Evolutionary conservation across 2,888 invertebrate genomes (phyloP).

Genomic region (Neoascia interrupta): DNA sequence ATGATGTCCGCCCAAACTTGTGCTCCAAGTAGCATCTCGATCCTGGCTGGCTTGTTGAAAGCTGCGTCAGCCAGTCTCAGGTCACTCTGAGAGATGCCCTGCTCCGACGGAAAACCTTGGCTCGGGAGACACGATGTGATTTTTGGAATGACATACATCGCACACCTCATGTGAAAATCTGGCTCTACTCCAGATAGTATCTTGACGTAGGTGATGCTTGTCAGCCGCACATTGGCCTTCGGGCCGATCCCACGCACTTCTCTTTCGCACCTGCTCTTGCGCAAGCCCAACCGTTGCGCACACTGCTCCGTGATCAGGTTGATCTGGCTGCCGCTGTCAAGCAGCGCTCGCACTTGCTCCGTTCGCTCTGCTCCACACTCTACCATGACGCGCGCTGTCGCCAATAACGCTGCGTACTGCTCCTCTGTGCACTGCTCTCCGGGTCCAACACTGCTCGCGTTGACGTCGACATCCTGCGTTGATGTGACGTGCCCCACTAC

Average conservation of each 20-base stretch:
- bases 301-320: slow-evolving; percentile 20
- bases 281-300: slow-evolving; percentile 15
- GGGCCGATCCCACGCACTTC: slow-evolving; percentile 8
- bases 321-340: slow-evolving; percentile 19
- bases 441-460: not conserved
- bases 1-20: slow-evolving; percentile 28
- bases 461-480: too few relatives aligned
- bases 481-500: not conserved
- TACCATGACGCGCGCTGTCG: slow-evolving; percentile 11
- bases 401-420: not conserved
- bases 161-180: not conserved
- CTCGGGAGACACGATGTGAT: slow-evolving; percentile 13
- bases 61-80: slow-evolving; percentile 8
- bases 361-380: not conserved
- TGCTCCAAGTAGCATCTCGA: slow-evolving; percentile 16
- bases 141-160: not conserved
- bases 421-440: not conserved
- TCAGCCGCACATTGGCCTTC: not conserved
- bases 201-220: not conserved
- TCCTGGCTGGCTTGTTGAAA: slow-evolving; percentile 1
- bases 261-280: not conserved
- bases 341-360: not conserved
- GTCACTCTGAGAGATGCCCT: not conserved
- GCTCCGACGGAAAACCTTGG: not conserved
- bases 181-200: not conserved